Percentiles rank a stretch among this genome's conserved stretches.
Conservation (phyloP, 2,888 invertebrate genomes). For the Gisinianus flammeolus region DNA sequence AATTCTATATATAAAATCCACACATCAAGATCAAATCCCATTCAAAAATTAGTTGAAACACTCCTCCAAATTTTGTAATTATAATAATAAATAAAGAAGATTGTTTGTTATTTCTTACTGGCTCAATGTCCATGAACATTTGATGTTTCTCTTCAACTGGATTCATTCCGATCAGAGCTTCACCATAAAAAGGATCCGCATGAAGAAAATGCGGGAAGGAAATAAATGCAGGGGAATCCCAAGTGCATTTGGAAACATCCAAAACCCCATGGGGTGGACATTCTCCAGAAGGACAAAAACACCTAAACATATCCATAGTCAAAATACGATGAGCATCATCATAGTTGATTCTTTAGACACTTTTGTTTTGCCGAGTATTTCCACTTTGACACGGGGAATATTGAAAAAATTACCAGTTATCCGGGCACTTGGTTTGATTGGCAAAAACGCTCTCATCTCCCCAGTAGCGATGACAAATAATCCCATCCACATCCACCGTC, state of each 20-base stretch:
- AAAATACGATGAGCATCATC: not conserved
- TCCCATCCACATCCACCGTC: constrained; percentile 65
- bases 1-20: constrained; percentile 64
- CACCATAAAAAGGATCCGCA: constrained; percentile 71
- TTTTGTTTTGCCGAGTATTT: no score
- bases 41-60: not conserved
- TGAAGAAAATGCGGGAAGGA: constrained; percentile 80
- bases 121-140: constrained; percentile 78
- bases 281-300: constrained; percentile 61
- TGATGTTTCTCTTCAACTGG: constrained; percentile 72
- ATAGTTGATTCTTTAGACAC: no score
- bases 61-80: not conserved
- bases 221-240: constrained; percentile 78
- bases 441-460: constrained; percentile 74
- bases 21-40: no score
- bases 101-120: constrained; percentile 62
- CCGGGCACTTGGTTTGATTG: constrained; percentile 70
- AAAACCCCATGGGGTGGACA: constrained; percentile 67
- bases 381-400: no score
- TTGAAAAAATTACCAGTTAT: constrained; percentile 63
- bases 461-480: constrained; percentile 69
- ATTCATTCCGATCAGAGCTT: constrained; percentile 71
- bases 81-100: no score
- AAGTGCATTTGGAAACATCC: constrained; percentile 74
- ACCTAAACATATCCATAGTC: constrained; percentile 61